Percentiles rank a stretch among this genome's conserved stretches.
Evolutionary conservation across 2,113 vertebrate species (phyloP).

Genomic region (Rattus rattus): DNA sequence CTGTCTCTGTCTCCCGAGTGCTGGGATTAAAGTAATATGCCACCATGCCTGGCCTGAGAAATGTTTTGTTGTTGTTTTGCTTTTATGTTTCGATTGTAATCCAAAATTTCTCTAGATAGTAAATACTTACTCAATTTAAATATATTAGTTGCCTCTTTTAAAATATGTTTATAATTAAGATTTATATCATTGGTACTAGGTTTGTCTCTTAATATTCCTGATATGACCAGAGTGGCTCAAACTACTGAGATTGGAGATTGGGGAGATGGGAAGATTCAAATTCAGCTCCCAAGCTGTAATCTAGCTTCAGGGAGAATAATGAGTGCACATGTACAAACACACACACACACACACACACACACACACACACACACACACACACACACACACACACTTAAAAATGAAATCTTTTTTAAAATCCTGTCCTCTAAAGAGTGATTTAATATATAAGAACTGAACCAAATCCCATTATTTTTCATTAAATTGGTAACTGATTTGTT

Average conservation of each 20-base stretch:
- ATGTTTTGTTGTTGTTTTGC: neutral
- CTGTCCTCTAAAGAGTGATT: slow-evolving; percentile 25
- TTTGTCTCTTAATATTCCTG: slow-evolving; percentile 10
- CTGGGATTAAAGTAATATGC: neutral
- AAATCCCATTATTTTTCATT: neutral
- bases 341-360: neutral
- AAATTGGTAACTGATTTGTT: neutral
- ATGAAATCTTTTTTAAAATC: neutral
- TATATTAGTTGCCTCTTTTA: slow-evolving; percentile 42
- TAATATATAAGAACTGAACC: neutral
- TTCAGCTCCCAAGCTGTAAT: neutral
- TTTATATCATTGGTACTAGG: neutral
- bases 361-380: neutral
- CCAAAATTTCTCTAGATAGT: slow-evolving; percentile 36
- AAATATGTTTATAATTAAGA: slow-evolving; percentile 36
- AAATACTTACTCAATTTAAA: slow-evolving; percentile 45
- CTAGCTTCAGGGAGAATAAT: neutral
- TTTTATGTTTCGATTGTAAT: neutral
- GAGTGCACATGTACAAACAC: neutral
- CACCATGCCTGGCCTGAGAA: neutral
- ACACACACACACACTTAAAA: neutral
- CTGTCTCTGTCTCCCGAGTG: neutral
- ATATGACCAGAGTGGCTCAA: neutral
- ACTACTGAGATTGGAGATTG: neutral
- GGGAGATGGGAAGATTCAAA: neutral